Percentiles rank a stretch among this genome's conserved stretches.
Evolutionary conservation across 2,113 vertebrate species (phyloP).

Genomic region (Rhodinocichla rosea): DNA sequence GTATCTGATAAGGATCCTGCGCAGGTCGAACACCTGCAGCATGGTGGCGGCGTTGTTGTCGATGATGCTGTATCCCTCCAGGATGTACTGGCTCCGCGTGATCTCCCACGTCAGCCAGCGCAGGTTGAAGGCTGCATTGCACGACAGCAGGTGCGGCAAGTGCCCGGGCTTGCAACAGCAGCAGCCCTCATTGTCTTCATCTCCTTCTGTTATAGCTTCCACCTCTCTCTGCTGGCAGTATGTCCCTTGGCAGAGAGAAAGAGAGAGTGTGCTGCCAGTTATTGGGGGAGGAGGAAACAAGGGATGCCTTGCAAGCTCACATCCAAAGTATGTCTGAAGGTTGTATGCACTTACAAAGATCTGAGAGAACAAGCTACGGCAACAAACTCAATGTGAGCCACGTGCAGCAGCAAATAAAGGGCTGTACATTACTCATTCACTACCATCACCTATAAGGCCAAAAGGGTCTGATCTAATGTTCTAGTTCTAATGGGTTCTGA

Average conservation of each 20-base stretch:
- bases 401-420: not conserved
- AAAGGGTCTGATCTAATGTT: not conserved
- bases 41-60: constrained; percentile 96
- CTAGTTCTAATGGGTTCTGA: not conserved
- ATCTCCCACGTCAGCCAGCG: constrained; percentile 99
- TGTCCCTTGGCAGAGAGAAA: constrained; percentile 80
- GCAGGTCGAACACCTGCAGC: constrained; percentile 95
- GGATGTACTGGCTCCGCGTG: constrained; percentile 89
- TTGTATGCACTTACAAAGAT: not conserved
- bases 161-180: constrained; percentile 94
- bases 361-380: not conserved
- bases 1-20: constrained; percentile 92
- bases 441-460: not conserved
- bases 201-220: constrained; percentile 95
- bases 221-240: constrained; percentile 99
- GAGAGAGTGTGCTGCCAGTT: constrained; percentile 27
- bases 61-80: constrained; percentile 95
- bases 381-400: not conserved
- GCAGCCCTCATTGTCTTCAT: constrained; percentile 91
- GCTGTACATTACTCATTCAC: not conserved
- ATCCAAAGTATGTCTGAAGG: not conserved
- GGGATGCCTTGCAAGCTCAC: not conserved
- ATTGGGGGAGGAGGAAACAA: not conserved
- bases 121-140: constrained; percentile 93
- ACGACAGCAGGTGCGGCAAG: constrained; percentile 90